Conservation (phyloP, 1,140 invertebrate species). For the Drosophila carrolli region DNA sequence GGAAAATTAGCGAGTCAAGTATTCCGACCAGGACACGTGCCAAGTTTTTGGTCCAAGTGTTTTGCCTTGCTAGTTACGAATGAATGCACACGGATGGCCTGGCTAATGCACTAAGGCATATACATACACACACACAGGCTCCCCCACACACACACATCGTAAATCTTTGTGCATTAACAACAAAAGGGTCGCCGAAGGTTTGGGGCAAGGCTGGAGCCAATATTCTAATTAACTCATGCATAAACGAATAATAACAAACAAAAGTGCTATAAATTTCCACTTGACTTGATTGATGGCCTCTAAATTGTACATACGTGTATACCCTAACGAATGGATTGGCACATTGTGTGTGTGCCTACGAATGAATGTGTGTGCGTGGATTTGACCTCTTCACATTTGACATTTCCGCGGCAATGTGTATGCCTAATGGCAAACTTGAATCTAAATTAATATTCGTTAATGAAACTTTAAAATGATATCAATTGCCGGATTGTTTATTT, state of each 20-base stretch:
- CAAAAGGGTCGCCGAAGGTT: conserved; percentile 36
- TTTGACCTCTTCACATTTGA: conserved; percentile 56
- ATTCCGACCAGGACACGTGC: conserved; percentile 33
- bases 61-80: conserved; percentile 39
- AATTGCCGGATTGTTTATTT: conserved; percentile 11
- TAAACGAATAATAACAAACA: conserved; percentile 84
- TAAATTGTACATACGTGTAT: conserved; percentile 35
- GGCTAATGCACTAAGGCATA: conserved; percentile 28
- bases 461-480: conserved; percentile 8
- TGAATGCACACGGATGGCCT: conserved; percentile 37
- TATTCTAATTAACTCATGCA: conserved; percentile 83
- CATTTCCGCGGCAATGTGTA: conserved; percentile 20
- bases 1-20: conserved; percentile 63
- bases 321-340: conserved; percentile 29
- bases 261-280: conserved; percentile 83
- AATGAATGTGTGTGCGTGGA: not conserved
- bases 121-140: conserved; percentile 28
- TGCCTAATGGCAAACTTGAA: conserved; percentile 33
- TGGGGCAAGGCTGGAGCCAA: conserved; percentile 69
- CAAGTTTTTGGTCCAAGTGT: conserved; percentile 31
- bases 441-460: conserved; percentile 42
- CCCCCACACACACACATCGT: conserved; percentile 48
- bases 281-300: conserved; percentile 79
- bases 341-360: conserved; percentile 1
- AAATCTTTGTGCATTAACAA: conserved; percentile 72